These are phyloP conservation scores for Argya squamiceps DNA, from an alignment of 2,797 vertebrate species.

Conservation along the genomic window DNA sequence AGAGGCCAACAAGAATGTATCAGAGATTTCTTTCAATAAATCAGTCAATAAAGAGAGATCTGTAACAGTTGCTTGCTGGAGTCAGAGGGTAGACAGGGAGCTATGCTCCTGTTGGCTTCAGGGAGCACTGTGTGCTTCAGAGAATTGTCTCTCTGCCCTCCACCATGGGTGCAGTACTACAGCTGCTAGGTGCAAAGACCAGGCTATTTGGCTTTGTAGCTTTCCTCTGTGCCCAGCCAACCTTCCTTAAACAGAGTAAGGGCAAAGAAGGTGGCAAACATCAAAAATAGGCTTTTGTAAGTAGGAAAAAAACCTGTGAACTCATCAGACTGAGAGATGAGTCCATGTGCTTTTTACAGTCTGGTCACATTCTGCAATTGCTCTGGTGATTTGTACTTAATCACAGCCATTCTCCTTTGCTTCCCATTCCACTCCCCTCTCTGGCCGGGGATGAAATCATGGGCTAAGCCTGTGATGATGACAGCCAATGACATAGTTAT, in stretches of 20 bases:
- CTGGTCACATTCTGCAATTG: constrained; percentile 23
- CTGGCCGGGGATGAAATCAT: constrained; percentile 46
- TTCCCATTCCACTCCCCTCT: constrained; percentile 1
- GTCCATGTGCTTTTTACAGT: background rate
- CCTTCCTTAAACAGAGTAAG: background rate
- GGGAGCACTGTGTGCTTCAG: background rate
- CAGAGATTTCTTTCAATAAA: background rate
- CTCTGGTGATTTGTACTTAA: constrained; percentile 48
- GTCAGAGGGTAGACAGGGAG: background rate
- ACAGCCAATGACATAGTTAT: background rate
- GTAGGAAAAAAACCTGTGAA: background rate
- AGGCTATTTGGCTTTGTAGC: background rate
- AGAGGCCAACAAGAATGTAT: background rate
- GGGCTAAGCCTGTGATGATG: constrained; percentile 25
- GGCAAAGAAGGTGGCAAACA: background rate
- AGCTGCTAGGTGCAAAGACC: background rate
- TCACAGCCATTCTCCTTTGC: constrained; percentile 44
- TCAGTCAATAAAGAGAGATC: background rate
- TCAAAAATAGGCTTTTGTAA: background rate
- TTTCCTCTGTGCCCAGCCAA: background rate
- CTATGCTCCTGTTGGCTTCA: background rate
- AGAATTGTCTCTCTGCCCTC: background rate
- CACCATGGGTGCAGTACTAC: background rate
- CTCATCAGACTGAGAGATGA: background rate
- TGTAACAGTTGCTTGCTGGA: background rate